These are phyloP conservation scores for Scaptomyza hsui DNA, from an alignment of 1,140 invertebrate genomes.

Conservation along the genomic window DNA sequence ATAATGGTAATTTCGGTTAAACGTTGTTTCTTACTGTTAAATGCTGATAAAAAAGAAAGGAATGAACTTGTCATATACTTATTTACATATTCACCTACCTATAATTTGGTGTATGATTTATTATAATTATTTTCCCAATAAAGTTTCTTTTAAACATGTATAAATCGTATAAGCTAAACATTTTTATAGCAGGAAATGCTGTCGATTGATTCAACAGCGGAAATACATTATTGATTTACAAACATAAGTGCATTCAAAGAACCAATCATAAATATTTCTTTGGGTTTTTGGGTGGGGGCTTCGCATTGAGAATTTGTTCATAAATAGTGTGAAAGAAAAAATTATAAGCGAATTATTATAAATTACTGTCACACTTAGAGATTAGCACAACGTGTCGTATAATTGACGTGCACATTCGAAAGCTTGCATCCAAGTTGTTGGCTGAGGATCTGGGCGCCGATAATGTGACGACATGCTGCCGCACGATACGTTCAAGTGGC, in stretches of 20 bases:
- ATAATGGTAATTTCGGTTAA: no score
- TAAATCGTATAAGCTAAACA: no score
- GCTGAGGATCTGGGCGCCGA: conserved; percentile 4
- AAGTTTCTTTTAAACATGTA: no score
- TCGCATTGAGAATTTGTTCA: conserved; percentile 10
- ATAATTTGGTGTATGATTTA: no score
- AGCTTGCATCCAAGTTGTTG: not conserved
- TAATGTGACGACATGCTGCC: conserved; percentile 26
- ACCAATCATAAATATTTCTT: not conserved
- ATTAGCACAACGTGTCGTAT: conserved; percentile 21
- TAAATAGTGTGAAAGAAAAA: conserved; percentile 18
- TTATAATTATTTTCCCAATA: no score
- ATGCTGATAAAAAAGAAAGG: no score
- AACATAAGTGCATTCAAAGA: not conserved
- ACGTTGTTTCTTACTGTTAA: no score
- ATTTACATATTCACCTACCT: no score
- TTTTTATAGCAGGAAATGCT: not conserved
- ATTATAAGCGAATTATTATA: conserved; percentile 45
- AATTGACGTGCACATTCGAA: conserved; percentile 3
- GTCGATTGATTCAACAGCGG: not conserved
- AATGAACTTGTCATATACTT: no score
- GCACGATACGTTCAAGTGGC: conserved; percentile 24
- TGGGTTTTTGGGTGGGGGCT: not conserved
- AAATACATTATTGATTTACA: not conserved
- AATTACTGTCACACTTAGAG: conserved; percentile 17